Evolutionary conservation across 2,888 invertebrate genomes (phyloP), one percentile per base, ranked within the genome.

Genomic region (Cerastis rubricosa): DNA sequence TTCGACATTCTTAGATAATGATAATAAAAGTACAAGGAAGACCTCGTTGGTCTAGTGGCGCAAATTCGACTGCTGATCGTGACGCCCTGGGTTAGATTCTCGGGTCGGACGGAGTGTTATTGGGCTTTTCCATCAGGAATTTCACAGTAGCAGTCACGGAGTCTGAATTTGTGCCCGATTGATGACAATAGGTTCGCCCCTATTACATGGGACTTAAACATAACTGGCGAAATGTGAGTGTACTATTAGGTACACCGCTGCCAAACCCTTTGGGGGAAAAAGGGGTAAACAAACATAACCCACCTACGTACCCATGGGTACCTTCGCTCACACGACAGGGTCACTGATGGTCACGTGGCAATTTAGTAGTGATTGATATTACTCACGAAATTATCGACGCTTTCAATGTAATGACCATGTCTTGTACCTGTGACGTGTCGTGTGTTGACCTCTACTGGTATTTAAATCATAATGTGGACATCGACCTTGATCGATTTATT

Each of bases 351-450:
- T 68, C 71, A 71, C 64, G 68, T 54, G 64, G 54, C 63, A 74
- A 74, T 45, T 71, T 70, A 54, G 54, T 45, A 45, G 69, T 74
- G 84, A 84, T 74, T 80, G 84, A 80, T 80, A 84, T 74, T 59
- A 25, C 47, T 61, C 63, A 74, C 40, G 71, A 70, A 74, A 43
- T 51, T 57, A 49, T 61, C 25, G n/a, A 70, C 29, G 45, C 40
- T 76, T 65, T 80, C 22, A 76, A 12, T 61, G 63, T 75, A 63
- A 63, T 75, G 47, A 3, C 14, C 3, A 1, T 57, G 22, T 14
- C 22, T 17, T 49, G 43, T n/a, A 29, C 45, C 51, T 43, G 12
- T 45, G 66, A 47, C 59, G n/a, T 22, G 14, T 49, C 61, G 61
- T 54, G 5, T 59, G 65, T 61, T 66, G 75, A 67, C 78, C 76